Percentiles rank a stretch among this genome's conserved stretches.
Conservation (phyloP, 2,113 vertebrate genomes). For the Rhea pennata region DNA sequence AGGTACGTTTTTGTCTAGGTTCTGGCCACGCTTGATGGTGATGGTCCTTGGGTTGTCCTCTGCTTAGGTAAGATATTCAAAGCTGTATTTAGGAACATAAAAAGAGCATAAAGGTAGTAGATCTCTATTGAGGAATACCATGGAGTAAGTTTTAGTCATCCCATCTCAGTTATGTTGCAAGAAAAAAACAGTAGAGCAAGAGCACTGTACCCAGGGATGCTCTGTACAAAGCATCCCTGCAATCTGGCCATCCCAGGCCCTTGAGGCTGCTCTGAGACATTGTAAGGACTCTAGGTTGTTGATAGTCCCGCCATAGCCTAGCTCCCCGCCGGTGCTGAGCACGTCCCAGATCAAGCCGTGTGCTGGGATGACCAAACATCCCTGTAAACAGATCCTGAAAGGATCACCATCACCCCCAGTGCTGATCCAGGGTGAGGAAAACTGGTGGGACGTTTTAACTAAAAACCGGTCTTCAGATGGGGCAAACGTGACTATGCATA, state of each 20-base stretch:
- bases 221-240: not conserved
- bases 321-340: fast-evolving
- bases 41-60: not conserved
- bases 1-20: not conserved
- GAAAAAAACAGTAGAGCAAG: not conserved
- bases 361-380: fast-evolving
- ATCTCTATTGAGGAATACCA: not conserved
- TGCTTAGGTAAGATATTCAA: not conserved
- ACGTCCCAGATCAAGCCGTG: not conserved
- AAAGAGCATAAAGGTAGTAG: not conserved
- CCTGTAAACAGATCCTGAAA: not conserved
- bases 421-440: not conserved
- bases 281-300: not conserved
- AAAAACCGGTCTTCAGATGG: fast-evolving
- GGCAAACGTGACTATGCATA: fast-evolving
- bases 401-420: not conserved
- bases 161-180: not conserved
- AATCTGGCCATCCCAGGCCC: not conserved
- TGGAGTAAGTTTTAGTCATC: not conserved
- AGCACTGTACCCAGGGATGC: not conserved
- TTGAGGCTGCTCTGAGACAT: not conserved
- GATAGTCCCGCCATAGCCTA: not conserved
- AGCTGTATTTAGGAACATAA: not conserved
- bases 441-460: not conserved
- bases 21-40: not conserved